These are phyloP conservation scores for Neodon shergylaensis DNA, from an alignment of 2,113 vertebrate species.

Conservation along the genomic window DNA sequence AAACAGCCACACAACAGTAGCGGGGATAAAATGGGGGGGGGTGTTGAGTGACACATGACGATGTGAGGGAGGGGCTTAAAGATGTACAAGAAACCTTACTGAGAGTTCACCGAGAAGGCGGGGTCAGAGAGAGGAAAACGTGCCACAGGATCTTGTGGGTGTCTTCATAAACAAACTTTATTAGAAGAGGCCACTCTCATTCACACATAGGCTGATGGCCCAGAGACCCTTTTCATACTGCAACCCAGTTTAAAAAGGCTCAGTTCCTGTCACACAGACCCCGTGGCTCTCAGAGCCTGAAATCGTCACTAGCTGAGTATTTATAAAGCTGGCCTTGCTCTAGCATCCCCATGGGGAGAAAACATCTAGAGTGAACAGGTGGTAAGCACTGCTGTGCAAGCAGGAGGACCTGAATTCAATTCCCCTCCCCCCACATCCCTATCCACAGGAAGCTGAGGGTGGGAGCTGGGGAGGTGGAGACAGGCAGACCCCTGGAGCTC, in stretches of 20 bases:
- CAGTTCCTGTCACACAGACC: neutral
- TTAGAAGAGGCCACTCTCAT: neutral
- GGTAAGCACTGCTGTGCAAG: neutral
- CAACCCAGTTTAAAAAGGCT: neutral
- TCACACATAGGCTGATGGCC: neutral
- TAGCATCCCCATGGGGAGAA: neutral
- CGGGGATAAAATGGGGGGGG: neutral
- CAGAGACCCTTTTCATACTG: neutral
- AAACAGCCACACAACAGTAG: neutral
- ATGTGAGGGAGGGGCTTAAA: neutral
- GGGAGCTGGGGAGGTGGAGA: neutral
- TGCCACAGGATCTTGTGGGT: neutral
- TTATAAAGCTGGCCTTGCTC: neutral
- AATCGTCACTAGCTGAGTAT: neutral
- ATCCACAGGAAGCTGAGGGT: neutral
- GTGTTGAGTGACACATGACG: neutral
- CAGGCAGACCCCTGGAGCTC: neutral
- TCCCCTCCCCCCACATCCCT: no score
- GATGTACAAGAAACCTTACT: neutral
- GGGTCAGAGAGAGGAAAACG: neutral
- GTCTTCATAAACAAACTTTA: neutral
- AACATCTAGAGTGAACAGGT: neutral
- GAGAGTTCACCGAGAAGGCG: neutral
- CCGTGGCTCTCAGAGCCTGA: neutral
- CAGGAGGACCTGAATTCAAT: no score